Percentiles rank a stretch among this genome's conserved stretches.
These are phyloP conservation scores for Drosophila insularis DNA, from an alignment of 1,140 invertebrate species.

Conservation along the genomic window DNA sequence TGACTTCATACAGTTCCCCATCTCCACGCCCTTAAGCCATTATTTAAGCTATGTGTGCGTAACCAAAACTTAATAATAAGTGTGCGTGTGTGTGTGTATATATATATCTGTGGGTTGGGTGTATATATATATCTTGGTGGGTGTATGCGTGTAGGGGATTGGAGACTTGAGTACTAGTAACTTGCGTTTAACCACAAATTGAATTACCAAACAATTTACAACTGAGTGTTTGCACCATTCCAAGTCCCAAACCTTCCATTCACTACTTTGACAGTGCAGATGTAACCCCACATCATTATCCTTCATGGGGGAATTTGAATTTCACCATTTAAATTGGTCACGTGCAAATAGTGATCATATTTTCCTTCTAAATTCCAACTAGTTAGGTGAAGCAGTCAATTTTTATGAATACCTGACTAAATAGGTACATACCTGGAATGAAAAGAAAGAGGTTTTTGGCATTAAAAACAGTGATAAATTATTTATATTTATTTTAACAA, in stretches of 20 bases:
- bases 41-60: conserved; percentile 48
- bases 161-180: conserved; percentile 48
- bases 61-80: conserved; percentile 6
- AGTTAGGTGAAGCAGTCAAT: background rate
- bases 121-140: background rate
- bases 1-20: background rate
- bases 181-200: conserved; percentile 76
- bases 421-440: background rate
- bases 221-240: conserved; percentile 23
- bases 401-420: background rate
- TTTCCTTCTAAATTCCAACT: background rate
- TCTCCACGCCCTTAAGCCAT: conserved; percentile 24
- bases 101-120: background rate
- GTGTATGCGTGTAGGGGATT: conserved; percentile 14
- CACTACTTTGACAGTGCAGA: conserved; percentile 1
- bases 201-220: conserved; percentile 76
- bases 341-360: background rate
- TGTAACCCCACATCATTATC: conserved; percentile 37
- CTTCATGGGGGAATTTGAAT: conserved; percentile 33
- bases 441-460: background rate
- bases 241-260: background rate
- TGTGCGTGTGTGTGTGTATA: conserved; percentile 24
- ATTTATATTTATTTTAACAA: no score
- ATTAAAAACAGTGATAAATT: no score
- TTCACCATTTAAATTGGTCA: conserved; percentile 1